Evolutionary conservation across 2,113 vertebrate species (phyloP).

Genomic region (Tiliqua scincoides): DNA sequence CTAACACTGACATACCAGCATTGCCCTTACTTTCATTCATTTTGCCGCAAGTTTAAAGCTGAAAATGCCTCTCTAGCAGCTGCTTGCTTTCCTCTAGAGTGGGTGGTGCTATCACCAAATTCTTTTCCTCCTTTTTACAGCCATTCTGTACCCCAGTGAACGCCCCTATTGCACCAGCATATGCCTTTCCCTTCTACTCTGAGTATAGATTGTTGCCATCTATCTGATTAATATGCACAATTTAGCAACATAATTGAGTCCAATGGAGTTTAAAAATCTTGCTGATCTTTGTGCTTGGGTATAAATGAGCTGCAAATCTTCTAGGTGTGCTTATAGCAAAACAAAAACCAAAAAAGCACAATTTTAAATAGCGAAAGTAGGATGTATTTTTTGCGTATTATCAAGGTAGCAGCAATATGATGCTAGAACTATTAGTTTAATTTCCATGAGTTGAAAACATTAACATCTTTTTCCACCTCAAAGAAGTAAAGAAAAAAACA

Average conservation of each 20-base stretch:
- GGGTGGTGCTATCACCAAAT: constrained; percentile 14
- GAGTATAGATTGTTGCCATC: constrained; percentile 17
- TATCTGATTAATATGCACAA: constrained; percentile 47
- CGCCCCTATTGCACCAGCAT: background rate
- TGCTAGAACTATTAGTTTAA: constrained; percentile 34
- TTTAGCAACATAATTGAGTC: constrained; percentile 47
- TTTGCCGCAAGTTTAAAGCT: constrained; percentile 1
- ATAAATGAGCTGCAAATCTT: constrained; percentile 20
- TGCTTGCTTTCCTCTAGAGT: background rate
- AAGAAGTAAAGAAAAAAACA: constrained; percentile 23
- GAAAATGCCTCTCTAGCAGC: background rate
- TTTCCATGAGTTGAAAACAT: constrained; percentile 52
- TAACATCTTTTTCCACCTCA: constrained; percentile 39
- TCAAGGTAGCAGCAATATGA: constrained; percentile 29
- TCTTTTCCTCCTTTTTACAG: constrained; percentile 1
- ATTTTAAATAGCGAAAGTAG: background rate
- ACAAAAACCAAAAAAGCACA: constrained; percentile 39
- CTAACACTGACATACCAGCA: background rate
- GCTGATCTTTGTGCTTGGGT: constrained; percentile 28
- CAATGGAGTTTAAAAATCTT: constrained; percentile 41
- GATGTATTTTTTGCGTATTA: constrained; percentile 13
- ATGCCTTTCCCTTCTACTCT: background rate
- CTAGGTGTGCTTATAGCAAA: constrained; percentile 19
- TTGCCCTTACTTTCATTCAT: background rate
- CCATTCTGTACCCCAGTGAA: background rate